A percentile compares a stretch with the other conserved stretches of the same genome.
Evolutionary conservation across 2,113 vertebrate genomes (phyloP).

Genomic region (Sterrhoptilus dennistouni): DNA sequence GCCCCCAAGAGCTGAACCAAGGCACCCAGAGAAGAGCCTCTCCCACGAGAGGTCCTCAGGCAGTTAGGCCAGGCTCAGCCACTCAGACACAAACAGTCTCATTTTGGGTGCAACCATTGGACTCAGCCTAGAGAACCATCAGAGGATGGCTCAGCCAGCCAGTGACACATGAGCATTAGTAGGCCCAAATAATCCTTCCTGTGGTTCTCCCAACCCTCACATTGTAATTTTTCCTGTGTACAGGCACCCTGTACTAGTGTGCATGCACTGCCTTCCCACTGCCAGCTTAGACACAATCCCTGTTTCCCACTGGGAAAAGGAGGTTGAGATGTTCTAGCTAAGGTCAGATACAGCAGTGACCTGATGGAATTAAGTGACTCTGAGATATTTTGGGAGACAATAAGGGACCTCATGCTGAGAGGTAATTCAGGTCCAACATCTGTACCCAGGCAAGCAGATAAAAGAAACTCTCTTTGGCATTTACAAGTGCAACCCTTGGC

Average conservation of each 20-base stretch:
- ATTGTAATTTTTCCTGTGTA: neutral
- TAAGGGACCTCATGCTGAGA: neutral
- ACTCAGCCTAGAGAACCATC: neutral
- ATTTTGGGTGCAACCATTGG: neutral
- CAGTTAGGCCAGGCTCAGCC: neutral
- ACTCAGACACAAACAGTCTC: neutral
- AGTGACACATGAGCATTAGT: neutral
- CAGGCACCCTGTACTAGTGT: neutral
- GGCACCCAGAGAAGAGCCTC: neutral
- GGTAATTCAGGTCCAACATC: neutral
- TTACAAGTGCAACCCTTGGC: neutral
- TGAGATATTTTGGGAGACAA: neutral
- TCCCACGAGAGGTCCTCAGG: neutral
- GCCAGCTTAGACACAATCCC: neutral
- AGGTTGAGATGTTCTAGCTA: neutral
- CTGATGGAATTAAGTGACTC: neutral
- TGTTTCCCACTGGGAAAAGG: neutral
- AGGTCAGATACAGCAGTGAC: neutral
- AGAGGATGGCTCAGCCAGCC: neutral
- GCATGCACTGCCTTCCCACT: accelerated
- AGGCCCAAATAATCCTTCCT: neutral
- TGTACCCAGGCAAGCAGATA: neutral
- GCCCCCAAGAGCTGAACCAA: neutral
- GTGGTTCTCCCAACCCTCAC: neutral
- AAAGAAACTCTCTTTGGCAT: neutral